Evolutionary conservation across 2,113 vertebrate genomes (phyloP), one percentile per base, ranked within the genome.

Genomic region (Chionis minor): DNA sequence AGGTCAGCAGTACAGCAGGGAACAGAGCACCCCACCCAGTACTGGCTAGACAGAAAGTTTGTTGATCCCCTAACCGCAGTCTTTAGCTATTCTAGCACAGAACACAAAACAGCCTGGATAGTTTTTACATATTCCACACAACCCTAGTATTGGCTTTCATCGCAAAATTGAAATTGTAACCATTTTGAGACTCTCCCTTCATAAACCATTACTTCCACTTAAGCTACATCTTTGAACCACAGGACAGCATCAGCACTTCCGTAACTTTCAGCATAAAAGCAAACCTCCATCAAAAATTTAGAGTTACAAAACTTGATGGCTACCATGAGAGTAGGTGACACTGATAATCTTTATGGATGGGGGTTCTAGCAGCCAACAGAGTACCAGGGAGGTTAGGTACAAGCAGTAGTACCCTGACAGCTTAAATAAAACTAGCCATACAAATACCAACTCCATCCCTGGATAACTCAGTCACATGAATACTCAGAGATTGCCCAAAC

Each of bases 391-490:
- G 5, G 1, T 18, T 26, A 44, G 22, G 45, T 18, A 89, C 30
- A 38, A 59, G 59, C 67, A 91, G 35, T 55, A 71, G 30, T 13
- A 70, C 5, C 75, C 33, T 4, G 0, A 62, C 8, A 42, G 32
- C 33, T 67, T 28, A 35, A 78, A 54, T n/a, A 44, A 83, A 83
- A 58, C 4, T 22, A 70, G 49, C 21, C 42, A 9, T 5, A 21
- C 2, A 23, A 9, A 19, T 6, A 20, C 14, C 33, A 45, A 7
- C 15, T 38, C 33, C 10, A 0, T 3, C 40, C 5, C 23, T 38
- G 20, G 61, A 63, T 6, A 70, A 14, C 22, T 73, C 59, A 45
- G 21, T 12, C 40, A 55, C n/a, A 14, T 3, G 5, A 66, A 32
- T 2, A 49, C 28, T 55, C 38, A 33, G 10, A 21, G 67, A 63